Conservation (phyloP, 64 coral and sea anemone species). For the Montipora efflorescens region DNA sequence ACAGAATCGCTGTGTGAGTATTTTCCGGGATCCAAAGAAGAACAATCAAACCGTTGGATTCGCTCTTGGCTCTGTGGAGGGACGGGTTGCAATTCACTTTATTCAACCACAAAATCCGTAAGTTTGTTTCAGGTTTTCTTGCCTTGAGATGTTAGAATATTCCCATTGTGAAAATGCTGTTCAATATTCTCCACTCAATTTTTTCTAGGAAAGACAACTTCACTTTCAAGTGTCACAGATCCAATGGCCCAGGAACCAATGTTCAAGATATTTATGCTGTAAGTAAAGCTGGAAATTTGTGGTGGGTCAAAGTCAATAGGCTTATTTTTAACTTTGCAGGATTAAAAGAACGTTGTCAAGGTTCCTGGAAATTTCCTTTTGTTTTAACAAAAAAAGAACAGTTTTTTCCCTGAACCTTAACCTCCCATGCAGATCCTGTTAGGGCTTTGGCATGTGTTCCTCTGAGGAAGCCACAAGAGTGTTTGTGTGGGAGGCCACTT, state of each 20-base stretch:
- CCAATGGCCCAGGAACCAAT: conserved; percentile 80
- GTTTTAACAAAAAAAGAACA: no score
- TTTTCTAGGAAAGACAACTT: conserved; percentile 97
- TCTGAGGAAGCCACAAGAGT: no score
- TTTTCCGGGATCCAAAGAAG: conserved; percentile 96
- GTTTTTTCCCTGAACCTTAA: no score
- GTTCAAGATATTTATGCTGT: conserved; percentile 98
- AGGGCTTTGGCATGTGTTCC: no score
- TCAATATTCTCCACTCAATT: neutral
- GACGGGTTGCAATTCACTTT: conserved; percentile 97
- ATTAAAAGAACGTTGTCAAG: no score
- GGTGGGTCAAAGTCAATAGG: neutral
- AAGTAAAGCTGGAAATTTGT: conserved; percentile 12
- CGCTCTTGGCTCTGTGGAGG: conserved; percentile 97
- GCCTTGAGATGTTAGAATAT: neutral
- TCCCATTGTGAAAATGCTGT: neutral
- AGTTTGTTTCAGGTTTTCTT: neutral
- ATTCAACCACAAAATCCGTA: conserved; percentile 98
- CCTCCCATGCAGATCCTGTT: no score
- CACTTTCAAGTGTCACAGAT: conserved; percentile 99
- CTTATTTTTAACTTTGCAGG: no score
- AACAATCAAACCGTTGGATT: conserved; percentile 94
- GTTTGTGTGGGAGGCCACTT: no score
- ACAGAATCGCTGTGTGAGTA: conserved; percentile 99
- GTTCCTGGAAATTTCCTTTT: no score